Evolutionary conservation across 2,113 vertebrate genomes (phyloP).

Genomic region (Fulica atra): DNA sequence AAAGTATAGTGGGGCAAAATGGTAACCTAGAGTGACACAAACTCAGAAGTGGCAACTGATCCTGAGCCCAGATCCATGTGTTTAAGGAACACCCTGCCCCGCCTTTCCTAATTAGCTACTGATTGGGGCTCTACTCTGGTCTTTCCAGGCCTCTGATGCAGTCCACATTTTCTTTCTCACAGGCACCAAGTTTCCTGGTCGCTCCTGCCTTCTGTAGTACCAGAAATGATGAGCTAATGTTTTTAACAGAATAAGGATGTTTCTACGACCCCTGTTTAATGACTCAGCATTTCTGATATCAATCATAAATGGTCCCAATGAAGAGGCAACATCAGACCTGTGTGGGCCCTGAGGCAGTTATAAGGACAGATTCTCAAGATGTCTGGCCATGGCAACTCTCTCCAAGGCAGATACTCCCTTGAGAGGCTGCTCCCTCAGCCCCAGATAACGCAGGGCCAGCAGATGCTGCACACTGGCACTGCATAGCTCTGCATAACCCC

Average conservation of each 20-base stretch:
- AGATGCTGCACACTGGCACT: neutral
- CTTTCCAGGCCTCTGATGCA: neutral
- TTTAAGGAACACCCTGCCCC: neutral
- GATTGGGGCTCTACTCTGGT: neutral
- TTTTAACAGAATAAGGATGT: conserved; percentile 5
- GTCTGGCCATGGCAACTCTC: neutral
- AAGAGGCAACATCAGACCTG: neutral
- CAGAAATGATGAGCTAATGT: conserved; percentile 22
- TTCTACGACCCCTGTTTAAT: conserved; percentile 29
- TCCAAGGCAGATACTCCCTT: neutral
- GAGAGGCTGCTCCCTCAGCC: neutral
- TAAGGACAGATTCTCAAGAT: neutral
- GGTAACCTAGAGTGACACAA: neutral
- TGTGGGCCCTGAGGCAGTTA: neutral
- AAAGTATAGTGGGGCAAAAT: neutral
- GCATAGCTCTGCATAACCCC: neutral
- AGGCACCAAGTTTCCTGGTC: neutral
- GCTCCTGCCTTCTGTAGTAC: neutral
- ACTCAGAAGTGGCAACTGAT: neutral
- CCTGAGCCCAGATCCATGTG: neutral
- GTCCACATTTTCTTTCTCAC: neutral
- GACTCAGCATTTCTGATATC: conserved; percentile 34
- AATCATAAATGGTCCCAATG: neutral
- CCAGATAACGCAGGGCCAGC: neutral
- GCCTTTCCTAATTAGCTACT: neutral